Evolutionary conservation across 2,888 invertebrate genomes (phyloP), one percentile per base, ranked within the genome.

Genomic region (Pheosia gnoma): DNA sequence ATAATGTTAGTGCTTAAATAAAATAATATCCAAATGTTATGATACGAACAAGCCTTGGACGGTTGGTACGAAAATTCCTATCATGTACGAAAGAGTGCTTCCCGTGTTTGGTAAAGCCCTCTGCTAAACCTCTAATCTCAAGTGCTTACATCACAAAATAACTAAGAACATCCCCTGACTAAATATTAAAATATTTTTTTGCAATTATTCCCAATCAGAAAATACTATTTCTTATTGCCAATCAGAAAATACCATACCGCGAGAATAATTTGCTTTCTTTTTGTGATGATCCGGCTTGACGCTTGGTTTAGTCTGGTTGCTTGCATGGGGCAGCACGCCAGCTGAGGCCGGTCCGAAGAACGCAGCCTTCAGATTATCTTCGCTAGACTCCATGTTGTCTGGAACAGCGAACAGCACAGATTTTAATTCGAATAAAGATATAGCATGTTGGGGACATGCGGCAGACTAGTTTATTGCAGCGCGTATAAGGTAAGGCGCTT

Each of bases 341-440:
- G 68, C 70, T 36, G 52, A 47, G 49, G 65, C 52, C 36, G 70
- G 66, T 59, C 70, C 65, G 66, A 70, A 73, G 61, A 67, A 63
- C 6, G 73, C 73, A 9, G 56, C 62, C 39, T 72, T 76, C 38
- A 74, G 71, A 3, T 67, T 66, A 11, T 82, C 79, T 38, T 70
- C 55, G 25, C 80, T 79, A 37, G 75, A 59, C 1, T 84, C 82
- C 60, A 86, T 70, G 65, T 84, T 85, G 63, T 86, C 90, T 90
- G 85, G 7, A 88, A 85, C 11, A 53, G 66, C 41, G 55, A 55
- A 61, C 57, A 58, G 57, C 49, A n/a, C 39, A 58, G 57, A 41
- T 53, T 53, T 59, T 45, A 58, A 53, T 53, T 47, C 45, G 49
- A 57, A 41, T 49, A 38, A 51, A 47, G n/a, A 47, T 41, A 43